These are phyloP conservation scores for Callyntrura sp. DNA, from an alignment of 2,888 invertebrate species.

Conservation along the genomic window DNA sequence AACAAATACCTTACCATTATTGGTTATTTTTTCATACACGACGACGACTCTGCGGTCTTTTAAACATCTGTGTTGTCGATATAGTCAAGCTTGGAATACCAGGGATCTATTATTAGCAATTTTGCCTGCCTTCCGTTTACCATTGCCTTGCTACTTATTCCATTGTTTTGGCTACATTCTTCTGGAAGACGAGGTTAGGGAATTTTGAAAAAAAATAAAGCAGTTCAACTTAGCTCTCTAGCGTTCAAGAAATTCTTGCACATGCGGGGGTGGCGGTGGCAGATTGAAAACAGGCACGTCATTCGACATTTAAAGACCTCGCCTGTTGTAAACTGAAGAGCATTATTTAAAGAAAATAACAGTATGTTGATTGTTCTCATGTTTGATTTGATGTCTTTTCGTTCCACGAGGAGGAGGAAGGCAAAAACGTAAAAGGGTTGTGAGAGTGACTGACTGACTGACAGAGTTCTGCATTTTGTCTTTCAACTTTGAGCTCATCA, in stretches of 20 bases:
- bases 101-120: slow-evolving; percentile 56
- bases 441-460: slow-evolving; percentile 45
- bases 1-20: no score
- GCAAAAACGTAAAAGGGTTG: no score
- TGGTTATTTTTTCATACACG: no score
- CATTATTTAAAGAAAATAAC: slow-evolving; percentile 37
- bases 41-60: not conserved
- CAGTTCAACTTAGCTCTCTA: not conserved
- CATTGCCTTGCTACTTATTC: slow-evolving; percentile 23
- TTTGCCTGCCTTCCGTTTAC: slow-evolving; percentile 3
- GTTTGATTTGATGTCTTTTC: not conserved
- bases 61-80: no score
- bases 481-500: slow-evolving; percentile 37
- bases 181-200: slow-evolving; percentile 1
- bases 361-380: slow-evolving; percentile 13
- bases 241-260: not conserved
- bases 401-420: not conserved
- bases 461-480: slow-evolving; percentile 56
- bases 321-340: no score
- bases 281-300: slow-evolving; percentile 26
- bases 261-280: slow-evolving; percentile 36
- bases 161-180: not conserved
- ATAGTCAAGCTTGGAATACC: no score
- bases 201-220: slow-evolving; percentile 31
- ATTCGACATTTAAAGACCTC: no score